Percentiles rank a stretch among this genome's conserved stretches.
Evolutionary conservation across 2,797 vertebrate genomes (phyloP).

Genomic region (Euphonia xanthogaster): DNA sequence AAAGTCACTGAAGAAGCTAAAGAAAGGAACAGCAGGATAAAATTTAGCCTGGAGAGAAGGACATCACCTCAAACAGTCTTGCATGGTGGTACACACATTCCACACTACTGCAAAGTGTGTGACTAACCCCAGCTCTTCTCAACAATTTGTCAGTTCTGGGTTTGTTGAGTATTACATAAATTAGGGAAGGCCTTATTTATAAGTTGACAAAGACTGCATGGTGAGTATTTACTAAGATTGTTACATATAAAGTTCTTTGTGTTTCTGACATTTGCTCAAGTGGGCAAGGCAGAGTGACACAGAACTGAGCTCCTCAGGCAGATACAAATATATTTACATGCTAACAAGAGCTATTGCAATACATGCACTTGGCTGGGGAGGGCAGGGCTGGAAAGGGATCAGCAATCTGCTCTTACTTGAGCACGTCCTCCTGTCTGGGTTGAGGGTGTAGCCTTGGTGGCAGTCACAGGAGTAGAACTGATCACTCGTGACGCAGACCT

Average conservation of each 20-base stretch:
- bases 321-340: neutral
- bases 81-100: neutral
- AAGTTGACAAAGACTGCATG: neutral
- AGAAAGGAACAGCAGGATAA: neutral
- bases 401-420: conserved; percentile 76
- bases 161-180: neutral
- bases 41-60: neutral
- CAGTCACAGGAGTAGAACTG: conserved; percentile 82
- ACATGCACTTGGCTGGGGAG: neutral
- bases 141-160: neutral
- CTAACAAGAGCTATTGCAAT: neutral
- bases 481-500: conserved; percentile 80
- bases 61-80: neutral
- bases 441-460: conserved; percentile 79
- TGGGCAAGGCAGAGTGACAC: neutral
- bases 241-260: neutral
- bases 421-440: conserved; percentile 83
- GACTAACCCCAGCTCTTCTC: neutral
- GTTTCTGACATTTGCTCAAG: neutral
- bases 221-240: neutral
- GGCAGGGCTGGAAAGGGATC: neutral
- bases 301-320: neutral
- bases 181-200: neutral
- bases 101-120: neutral
- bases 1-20: neutral